Conservation (phyloP, 2,888 invertebrate species). For the Physocephala rufipes region DNA sequence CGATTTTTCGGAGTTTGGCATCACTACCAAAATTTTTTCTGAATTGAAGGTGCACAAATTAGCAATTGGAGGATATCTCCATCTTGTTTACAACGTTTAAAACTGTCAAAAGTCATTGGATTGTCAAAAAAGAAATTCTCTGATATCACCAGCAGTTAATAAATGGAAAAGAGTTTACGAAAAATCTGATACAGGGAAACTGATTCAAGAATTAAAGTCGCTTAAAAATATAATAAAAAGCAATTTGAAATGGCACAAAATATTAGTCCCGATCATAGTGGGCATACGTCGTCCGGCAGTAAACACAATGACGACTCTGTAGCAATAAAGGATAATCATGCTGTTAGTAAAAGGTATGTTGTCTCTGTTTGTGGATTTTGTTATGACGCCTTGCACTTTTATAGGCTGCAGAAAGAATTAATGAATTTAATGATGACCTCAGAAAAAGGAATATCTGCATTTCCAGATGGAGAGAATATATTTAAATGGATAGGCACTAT, state of each 20-base stretch:
- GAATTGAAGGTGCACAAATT: constrained; percentile 34
- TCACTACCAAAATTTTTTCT: constrained; percentile 29
- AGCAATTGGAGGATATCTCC: constrained; percentile 42
- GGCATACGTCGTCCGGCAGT: constrained; percentile 76
- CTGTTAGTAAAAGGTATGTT: constrained; percentile 85
- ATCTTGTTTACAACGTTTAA: constrained; percentile 52
- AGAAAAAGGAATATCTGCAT: constrained; percentile 93
- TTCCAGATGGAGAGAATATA: constrained; percentile 95
- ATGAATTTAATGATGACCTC: constrained; percentile 90
- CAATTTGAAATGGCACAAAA: constrained; percentile 79
- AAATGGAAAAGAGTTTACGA: background rate
- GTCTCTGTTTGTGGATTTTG: background rate
- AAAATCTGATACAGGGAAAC: constrained; percentile 15
- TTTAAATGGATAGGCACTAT: constrained; percentile 98
- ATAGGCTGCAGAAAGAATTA: constrained; percentile 86
- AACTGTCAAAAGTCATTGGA: constrained; percentile 50
- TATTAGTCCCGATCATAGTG: constrained; percentile 82
- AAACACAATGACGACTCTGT: constrained; percentile 85
- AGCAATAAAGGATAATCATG: constrained; percentile 83
- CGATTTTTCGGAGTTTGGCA: constrained; percentile 33
- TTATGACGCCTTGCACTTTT: constrained; percentile 25
- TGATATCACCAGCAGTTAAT: constrained; percentile 16
- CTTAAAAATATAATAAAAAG: background rate
- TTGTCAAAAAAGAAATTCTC: constrained; percentile 44
- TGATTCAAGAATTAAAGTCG: background rate